These are phyloP conservation scores for Spinus olivaceus DNA, from an alignment of 2,797 vertebrate species.

Conservation along the genomic window DNA sequence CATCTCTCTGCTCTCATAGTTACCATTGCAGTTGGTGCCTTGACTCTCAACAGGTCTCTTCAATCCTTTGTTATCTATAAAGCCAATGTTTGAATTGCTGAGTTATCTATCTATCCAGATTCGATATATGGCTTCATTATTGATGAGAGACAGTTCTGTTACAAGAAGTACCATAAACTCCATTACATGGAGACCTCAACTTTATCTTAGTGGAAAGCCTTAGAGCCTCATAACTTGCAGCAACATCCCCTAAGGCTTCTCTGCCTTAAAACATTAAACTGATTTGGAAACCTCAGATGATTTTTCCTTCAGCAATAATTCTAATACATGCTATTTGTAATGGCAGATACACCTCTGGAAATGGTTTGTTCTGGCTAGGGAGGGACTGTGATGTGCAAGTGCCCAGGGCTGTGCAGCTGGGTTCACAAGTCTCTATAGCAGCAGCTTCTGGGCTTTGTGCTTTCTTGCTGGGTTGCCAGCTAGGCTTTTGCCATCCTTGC, in stretches of 20 bases:
- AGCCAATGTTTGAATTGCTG: neutral
- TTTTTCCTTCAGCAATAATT: neutral
- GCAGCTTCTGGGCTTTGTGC: neutral
- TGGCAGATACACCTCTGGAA: neutral
- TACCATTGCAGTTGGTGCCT: neutral
- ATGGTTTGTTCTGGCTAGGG: neutral
- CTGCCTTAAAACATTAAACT: neutral
- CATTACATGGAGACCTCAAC: neutral
- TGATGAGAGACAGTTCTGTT: neutral
- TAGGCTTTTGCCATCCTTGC: neutral
- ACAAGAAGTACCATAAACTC: neutral
- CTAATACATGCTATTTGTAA: neutral
- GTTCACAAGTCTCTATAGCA: neutral
- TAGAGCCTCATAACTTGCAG: neutral
- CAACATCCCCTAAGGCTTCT: neutral
- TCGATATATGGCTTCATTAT: neutral
- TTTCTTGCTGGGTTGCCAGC: neutral
- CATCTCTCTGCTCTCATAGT: neutral
- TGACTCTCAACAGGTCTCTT: neutral
- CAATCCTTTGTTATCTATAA: neutral
- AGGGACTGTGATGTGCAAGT: neutral
- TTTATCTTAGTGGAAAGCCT: neutral
- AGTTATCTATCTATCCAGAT: neutral
- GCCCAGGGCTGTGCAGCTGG: constrained; percentile 32
- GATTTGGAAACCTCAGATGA: neutral